Conservation (phyloP, 2,888 invertebrate species). For the Amphipoea lucens region DNA sequence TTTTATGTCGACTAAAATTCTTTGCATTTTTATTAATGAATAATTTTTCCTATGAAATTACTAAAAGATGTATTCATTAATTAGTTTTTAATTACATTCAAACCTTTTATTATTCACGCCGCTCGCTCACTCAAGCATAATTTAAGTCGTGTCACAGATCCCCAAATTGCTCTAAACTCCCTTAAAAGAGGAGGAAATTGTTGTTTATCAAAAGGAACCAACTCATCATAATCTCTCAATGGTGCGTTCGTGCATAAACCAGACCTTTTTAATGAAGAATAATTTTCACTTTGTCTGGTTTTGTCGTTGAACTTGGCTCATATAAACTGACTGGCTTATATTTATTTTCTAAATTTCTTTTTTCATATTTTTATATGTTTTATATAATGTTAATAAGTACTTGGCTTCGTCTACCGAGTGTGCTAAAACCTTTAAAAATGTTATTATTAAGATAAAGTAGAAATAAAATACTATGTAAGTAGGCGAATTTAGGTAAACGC, state of each 20-base stretch:
- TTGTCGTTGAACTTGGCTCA: neutral
- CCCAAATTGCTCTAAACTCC: slow-evolving; percentile 13
- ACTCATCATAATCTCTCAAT: slow-evolving; percentile 21
- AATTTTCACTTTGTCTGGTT: neutral
- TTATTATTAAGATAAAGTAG: slow-evolving; percentile 10
- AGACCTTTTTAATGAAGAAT: slow-evolving; percentile 1
- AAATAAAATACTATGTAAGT: slow-evolving; percentile 22
- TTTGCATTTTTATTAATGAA: neutral
- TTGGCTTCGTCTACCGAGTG: neutral
- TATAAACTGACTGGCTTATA: neutral
- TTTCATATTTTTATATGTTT: neutral
- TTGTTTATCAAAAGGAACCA: slow-evolving; percentile 18
- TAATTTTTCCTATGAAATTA: neutral
- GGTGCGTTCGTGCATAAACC: slow-evolving; percentile 9
- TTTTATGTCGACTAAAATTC: neutral
- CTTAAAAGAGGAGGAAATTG: neutral
- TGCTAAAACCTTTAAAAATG: slow-evolving; percentile 3
- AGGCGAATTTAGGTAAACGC: neutral
- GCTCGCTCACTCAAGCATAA: slow-evolving; percentile 16
- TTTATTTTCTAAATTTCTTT: slow-evolving; percentile 1
- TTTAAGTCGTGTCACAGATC: slow-evolving; percentile 13
- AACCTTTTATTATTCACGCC: neutral
- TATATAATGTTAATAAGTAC: slow-evolving; percentile 3
- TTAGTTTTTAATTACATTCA: slow-evolving; percentile 8
- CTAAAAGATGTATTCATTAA: neutral